Evolutionary conservation across 2,113 vertebrate genomes (phyloP).

Genomic region (Canis aureus): DNA sequence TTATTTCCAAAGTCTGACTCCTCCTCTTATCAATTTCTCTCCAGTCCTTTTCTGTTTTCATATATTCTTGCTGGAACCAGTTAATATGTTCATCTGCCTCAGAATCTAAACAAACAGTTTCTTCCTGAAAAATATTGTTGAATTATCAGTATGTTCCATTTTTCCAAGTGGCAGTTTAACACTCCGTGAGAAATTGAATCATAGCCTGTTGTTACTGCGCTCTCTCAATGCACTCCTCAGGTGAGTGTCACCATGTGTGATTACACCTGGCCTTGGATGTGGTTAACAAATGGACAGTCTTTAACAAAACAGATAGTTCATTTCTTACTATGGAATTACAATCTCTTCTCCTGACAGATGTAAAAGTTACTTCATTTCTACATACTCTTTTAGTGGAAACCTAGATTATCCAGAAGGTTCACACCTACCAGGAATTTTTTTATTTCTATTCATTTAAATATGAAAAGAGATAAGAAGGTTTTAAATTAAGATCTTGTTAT

Average conservation of each 20-base stretch:
- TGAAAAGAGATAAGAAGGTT: not conserved
- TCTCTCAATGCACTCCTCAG: not conserved
- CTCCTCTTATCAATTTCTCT: slow-evolving; percentile 85
- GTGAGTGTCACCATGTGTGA: not conserved
- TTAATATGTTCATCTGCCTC: slow-evolving; percentile 75
- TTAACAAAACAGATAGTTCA: not conserved
- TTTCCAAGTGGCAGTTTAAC: slow-evolving; percentile 27
- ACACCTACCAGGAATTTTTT: not conserved
- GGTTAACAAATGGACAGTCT: not conserved
- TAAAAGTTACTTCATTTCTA: not conserved
- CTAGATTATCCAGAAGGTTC: slow-evolving; percentile 19
- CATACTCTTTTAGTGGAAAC: not conserved
- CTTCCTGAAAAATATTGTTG: slow-evolving; percentile 80
- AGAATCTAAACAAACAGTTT: slow-evolving; percentile 67
- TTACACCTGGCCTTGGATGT: not conserved
- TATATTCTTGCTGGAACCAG: slow-evolving; percentile 85
- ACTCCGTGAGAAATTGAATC: not conserved
- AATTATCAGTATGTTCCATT: slow-evolving; percentile 10
- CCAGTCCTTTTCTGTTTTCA: slow-evolving; percentile 86
- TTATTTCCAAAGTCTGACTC: slow-evolving; percentile 83
- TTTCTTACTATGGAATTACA: not conserved
- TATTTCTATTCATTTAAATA: not conserved
- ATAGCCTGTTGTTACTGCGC: not conserved
- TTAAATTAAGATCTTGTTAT: slow-evolving; percentile 9
- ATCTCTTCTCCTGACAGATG: not conserved